Percentiles rank a stretch among this genome's conserved stretches.
These are phyloP conservation scores for Hippocampus kuda DNA, from an alignment of 2,797 vertebrate species.

Conservation along the genomic window DNA sequence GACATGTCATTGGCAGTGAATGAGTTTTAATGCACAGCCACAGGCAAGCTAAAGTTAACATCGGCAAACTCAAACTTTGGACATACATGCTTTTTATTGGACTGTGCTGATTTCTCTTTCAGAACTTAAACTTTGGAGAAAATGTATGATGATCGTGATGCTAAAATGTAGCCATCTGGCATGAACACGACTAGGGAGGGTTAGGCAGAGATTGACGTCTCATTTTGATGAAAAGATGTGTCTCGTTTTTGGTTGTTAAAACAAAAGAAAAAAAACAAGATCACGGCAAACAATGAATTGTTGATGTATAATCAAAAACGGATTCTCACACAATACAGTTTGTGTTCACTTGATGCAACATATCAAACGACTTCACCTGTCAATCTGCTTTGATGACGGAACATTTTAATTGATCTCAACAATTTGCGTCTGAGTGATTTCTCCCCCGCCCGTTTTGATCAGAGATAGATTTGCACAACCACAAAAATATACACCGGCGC, in stretches of 20 bases:
- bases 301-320: constrained; percentile 1
- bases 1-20: too few species aligned
- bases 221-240: neutral
- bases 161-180: neutral
- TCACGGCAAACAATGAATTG: neutral
- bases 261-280: neutral
- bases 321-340: neutral
- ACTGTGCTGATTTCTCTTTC: neutral
- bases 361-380: neutral
- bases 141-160: neutral
- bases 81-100: neutral
- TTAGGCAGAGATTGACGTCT: neutral
- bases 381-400: neutral
- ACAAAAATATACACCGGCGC: neutral
- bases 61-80: neutral
- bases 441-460: neutral
- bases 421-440: neutral
- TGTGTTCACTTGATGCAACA: neutral
- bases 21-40: too few species aligned
- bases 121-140: neutral
- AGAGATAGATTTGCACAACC: neutral
- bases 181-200: neutral
- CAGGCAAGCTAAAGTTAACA: too few species aligned
- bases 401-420: neutral
- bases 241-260: neutral